Evolutionary conservation across 1,140 invertebrate genomes (phyloP), one percentile per base, ranked within the genome.

Genomic region (Phortica variegata): DNA sequence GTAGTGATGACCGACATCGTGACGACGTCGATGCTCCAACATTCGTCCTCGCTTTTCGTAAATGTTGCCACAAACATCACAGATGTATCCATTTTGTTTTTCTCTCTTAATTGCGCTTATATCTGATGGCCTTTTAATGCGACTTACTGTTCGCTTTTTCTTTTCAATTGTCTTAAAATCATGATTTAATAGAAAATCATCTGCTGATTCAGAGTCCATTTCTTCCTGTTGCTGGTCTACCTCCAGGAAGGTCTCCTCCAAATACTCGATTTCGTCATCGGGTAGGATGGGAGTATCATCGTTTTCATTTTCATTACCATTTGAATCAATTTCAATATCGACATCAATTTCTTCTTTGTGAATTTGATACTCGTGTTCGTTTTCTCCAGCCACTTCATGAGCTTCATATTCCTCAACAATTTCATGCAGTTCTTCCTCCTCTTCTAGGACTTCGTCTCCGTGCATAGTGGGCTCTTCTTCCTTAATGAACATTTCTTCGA

Each of bases 31-130:
- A 46, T 74, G 71, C 20, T 74, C 71, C 57, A 62, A 71, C 63
- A 74, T 68, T 5, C 71, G 56, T 3, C 70, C 59, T 1, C 66
- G 61, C 36, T 74, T 73, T 17, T 71, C 58, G 43, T 63, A 74
- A 33, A 69, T 62, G 50, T 74, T 74, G 0, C 71, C 71, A 37
- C 71, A 74, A 5, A 74, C 61, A 53, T 74, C 71, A 42, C 71
- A 74, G 2, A 74, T 66, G 17, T 60, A 58, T 32, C 58, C 51
- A 15, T 56, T 54, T 61, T 15, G 53, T 55, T 8, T 49, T 70
- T 13, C 51, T 49, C 9, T 58, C 26, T 0, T 54, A 56, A 29
- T 61, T 62, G 26, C 18, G 26, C 29, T 31, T 45, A 16, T 32
- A 32, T 15, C 8, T 29, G 3, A 33, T 40, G 15, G 17, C n/a